These are phyloP conservation scores for Zingel zingel DNA, from an alignment of 2,113 vertebrate species.

Conservation along the genomic window DNA sequence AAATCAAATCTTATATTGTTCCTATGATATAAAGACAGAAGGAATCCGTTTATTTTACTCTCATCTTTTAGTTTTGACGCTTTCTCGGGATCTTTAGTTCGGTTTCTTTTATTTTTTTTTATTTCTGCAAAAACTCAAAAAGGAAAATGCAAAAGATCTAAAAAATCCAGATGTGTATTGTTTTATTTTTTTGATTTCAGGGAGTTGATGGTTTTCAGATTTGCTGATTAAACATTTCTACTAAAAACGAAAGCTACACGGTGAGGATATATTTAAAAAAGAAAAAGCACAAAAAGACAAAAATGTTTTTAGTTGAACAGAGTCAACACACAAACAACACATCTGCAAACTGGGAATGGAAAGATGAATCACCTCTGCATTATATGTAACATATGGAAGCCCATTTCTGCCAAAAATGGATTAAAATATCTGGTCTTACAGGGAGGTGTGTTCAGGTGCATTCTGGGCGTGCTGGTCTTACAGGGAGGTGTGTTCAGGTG, in stretches of 20 bases:
- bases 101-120: neutral
- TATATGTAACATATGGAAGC: neutral
- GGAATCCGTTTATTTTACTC: neutral
- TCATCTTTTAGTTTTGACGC: neutral
- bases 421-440: too few species aligned
- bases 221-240: constrained; percentile 6
- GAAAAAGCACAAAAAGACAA: constrained; percentile 26
- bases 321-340: neutral
- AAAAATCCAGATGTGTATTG: neutral
- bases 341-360: neutral
- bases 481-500: too few species aligned
- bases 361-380: neutral
- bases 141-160: neutral
- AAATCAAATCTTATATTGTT: constrained; percentile 58
- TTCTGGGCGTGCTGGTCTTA: too few species aligned
- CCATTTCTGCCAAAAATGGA: neutral
- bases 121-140: neutral
- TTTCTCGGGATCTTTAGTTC: neutral
- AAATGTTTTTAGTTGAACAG: constrained; percentile 8
- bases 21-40: constrained; percentile 27
- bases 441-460: too few species aligned
- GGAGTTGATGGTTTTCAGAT: constrained; percentile 1
- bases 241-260: neutral
- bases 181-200: neutral
- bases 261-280: neutral